Percentiles rank a stretch among this genome's conserved stretches.
These are phyloP conservation scores for Idaea biselata DNA, from an alignment of 2,888 invertebrate species.

Conservation along the genomic window DNA sequence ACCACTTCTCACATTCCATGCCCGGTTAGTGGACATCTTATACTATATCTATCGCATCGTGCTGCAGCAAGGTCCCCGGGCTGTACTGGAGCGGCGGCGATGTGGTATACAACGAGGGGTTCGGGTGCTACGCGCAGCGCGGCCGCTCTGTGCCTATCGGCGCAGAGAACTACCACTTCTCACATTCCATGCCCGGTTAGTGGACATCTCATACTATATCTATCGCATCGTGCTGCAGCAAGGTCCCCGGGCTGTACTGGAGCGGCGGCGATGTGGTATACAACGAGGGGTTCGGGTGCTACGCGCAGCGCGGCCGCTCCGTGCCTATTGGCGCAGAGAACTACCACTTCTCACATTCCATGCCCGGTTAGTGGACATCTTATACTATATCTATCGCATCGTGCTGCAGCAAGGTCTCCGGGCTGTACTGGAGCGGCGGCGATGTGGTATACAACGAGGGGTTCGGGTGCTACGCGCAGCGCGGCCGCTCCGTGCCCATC, in stretches of 20 bases:
- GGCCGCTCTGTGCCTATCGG: too few species aligned
- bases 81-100: too few species aligned
- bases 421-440: conserved; percentile 63
- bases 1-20: too few species aligned
- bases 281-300: conserved; percentile 65
- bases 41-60: too few species aligned
- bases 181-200: too few species aligned
- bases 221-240: conserved; percentile 48
- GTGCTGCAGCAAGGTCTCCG: conserved; percentile 54
- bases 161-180: too few species aligned
- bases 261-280: conserved; percentile 62
- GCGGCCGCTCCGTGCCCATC: conserved; percentile 47
- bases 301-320: conserved; percentile 52
- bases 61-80: too few species aligned
- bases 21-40: too few species aligned
- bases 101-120: too few species aligned
- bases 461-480: conserved; percentile 64
- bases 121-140: too few species aligned
- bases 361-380: conserved; percentile 49
- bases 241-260: conserved; percentile 62
- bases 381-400: not conserved
- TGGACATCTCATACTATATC: too few species aligned
- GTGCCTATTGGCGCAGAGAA: conserved; percentile 62
- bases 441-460: conserved; percentile 63
- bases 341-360: conserved; percentile 65